Base-by-base conservation (phyloP, 1,140 invertebrate species). In the Drosophila melanica region DNA sequence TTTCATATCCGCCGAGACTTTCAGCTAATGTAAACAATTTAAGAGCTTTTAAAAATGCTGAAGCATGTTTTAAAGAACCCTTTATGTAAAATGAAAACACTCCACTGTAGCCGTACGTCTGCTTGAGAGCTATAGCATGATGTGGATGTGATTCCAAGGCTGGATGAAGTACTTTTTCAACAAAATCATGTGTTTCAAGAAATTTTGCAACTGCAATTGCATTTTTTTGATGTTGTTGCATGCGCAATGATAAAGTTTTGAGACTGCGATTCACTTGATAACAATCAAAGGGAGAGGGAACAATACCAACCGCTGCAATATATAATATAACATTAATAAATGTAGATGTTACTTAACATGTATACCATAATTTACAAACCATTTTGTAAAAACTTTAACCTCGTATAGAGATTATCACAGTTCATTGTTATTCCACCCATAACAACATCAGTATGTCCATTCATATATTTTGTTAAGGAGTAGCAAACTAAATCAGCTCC, bases 391-490 rank as follows among this genome's bases (percentile, higher is more conserved):
- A 97, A 99, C 73, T 95, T 94, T 11, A 99, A 90, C 90, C 94
- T 94, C 23, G 96, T 90, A 77, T 95, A 94, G 0, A 99, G 79
- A 48, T 95, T 95, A 57, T 96, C 94, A 82, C 95, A 93, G 73
- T 95, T 98, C 4, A 95, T 94, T 27, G 96, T 94, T 7, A 96
- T 94, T 8, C 96, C 96, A 4, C 99, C 99, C 99, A 99, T 99
- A 1, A 99, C 95, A 45, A 99, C 96, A 93, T 99, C 99, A 1
- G 97, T 96, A 92, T 99, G 98, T 0, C 98, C 99, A 92, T 99
- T 99, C 95, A 99, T 98, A 89, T 99, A 99, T 92, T 99, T 99
- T 0, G 98, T 99, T 27, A 99, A 80, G 0, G 98, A 99, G 93
- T 99, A 98, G 74, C 98, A 92, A 1, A 96, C 95, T 50, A 99